Conservation (phyloP, 2,888 invertebrate species). For the Volucella bombylans region DNA sequence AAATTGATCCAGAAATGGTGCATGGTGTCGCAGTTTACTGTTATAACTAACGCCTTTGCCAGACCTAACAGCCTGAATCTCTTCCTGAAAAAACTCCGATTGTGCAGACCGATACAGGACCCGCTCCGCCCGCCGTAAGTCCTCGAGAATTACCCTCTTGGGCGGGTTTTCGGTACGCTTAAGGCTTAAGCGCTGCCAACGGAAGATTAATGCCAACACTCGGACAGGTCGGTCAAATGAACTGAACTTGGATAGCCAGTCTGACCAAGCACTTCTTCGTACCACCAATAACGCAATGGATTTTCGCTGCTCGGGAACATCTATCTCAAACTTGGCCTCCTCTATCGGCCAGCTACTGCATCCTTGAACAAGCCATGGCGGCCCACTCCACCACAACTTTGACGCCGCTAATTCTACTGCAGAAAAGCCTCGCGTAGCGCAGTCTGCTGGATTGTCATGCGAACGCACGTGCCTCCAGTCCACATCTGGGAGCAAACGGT, state of each 20-base stretch:
- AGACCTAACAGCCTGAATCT: conserved; percentile 9
- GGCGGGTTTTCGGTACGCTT: background rate
- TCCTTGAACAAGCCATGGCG: too few species aligned
- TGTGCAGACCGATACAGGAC: conserved; percentile 6
- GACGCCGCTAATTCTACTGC: too few species aligned
- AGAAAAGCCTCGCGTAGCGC: too few species aligned
- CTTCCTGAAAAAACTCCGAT: conserved; percentile 9
- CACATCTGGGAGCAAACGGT: too few species aligned
- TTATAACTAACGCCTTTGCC: background rate
- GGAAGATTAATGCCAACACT: too few species aligned
- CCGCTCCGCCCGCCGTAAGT: conserved; percentile 15
- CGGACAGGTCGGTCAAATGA: background rate
- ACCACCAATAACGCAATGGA: background rate
- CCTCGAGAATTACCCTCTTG: background rate
- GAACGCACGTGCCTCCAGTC: too few species aligned
- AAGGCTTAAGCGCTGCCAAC: background rate
- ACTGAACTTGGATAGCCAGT: conserved; percentile 11
- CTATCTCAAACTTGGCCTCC: too few species aligned
- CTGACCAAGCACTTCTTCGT: conserved; percentile 7
- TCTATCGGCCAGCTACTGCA: too few species aligned
- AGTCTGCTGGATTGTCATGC: too few species aligned
- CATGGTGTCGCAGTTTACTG: conserved; percentile 18
- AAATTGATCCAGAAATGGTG: conserved; percentile 19
- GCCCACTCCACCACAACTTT: too few species aligned
- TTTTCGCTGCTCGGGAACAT: conserved; percentile 5